Base-by-base conservation (phyloP, 1,140 invertebrate species). In the Bicyclus anynana region DNA sequence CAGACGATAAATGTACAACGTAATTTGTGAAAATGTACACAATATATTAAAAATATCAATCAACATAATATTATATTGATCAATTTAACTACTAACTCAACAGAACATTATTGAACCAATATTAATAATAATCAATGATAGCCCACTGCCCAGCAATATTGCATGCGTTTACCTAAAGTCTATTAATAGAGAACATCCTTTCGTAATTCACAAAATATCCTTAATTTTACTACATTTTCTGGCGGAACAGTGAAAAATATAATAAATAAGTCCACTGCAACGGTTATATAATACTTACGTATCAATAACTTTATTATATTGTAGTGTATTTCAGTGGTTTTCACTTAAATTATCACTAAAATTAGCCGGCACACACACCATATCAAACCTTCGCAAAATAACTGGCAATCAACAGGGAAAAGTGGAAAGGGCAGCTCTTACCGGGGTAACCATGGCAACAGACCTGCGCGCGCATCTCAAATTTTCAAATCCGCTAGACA, bases 381-480 rank as follows among this genome's bases (percentile, higher is more conserved):
- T 23, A 42, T 57, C n/a, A 50, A 57, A 57, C 47, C 54, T 57
- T 21, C 21, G 23, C 54, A 16, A 23, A 57, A 57, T 17, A 33
- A 50, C 27, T 50, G 47, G 29, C 55, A 63, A 54, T 58, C 47
- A 57, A 57, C 54, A 57, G 35, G 51, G 37, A 13, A 54, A 29
- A 51, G 20, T 12, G 49, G 37, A 37, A 10, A 26, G 58, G 46
- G 58, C 44, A 42, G 66, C 58, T 55, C 65, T 67, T 59, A 61
- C 57, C 57, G 63, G 53, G 51, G 84, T 85, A 63, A 14, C 64
- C 70, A 84, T 83, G 77, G 49, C 48, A 72, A 85, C 77, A 6
- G 17, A 51, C 13, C 47, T 87, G 84, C 84, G 84, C 84, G 79
- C 84, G 84, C 84, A 87, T 16, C 53, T 51, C 35, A 40, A 55